Conservation (phyloP, 2,797 vertebrate genomes). For the Masticophis lateralis region DNA sequence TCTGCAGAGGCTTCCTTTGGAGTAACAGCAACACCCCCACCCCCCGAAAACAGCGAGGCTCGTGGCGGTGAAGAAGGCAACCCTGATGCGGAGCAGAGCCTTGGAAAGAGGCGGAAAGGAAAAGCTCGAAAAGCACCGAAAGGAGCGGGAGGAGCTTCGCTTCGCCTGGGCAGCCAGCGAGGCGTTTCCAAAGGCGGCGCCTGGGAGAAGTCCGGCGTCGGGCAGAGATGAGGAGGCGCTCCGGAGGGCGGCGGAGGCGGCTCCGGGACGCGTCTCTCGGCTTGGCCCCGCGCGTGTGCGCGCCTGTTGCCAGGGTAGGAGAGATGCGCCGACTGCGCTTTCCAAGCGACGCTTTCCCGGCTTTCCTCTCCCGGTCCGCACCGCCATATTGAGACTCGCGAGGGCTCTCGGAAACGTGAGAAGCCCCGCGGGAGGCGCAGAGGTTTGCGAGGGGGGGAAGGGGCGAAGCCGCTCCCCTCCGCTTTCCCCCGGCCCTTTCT, state of each 20-base stretch:
- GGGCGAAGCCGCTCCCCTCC: neutral
- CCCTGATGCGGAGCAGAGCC: neutral
- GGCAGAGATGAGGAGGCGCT: neutral
- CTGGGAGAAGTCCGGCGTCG: neutral
- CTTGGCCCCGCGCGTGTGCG: neutral
- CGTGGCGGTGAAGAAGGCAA: neutral
- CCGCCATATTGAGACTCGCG: slow-evolving; percentile 29
- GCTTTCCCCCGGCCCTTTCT: neutral
- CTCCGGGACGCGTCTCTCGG: neutral
- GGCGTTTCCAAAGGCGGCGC: neutral
- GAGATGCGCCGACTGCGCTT: neutral
- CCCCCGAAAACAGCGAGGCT: neutral
- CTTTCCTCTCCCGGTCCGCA: neutral
- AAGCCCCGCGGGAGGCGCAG: neutral
- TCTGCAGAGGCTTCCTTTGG: neutral
- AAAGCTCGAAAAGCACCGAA: neutral
- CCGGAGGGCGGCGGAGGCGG: neutral
- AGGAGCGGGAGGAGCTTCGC: neutral
- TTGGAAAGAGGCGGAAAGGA: neutral
- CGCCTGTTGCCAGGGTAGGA: neutral
- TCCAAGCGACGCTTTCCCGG: neutral
- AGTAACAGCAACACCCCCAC: neutral
- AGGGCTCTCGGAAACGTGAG: neutral
- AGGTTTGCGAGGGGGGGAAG: neutral
- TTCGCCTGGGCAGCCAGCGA: neutral